These are phyloP conservation scores for Callopanchax toddi DNA, from an alignment of 2,113 vertebrate genomes.

Conservation along the genomic window DNA sequence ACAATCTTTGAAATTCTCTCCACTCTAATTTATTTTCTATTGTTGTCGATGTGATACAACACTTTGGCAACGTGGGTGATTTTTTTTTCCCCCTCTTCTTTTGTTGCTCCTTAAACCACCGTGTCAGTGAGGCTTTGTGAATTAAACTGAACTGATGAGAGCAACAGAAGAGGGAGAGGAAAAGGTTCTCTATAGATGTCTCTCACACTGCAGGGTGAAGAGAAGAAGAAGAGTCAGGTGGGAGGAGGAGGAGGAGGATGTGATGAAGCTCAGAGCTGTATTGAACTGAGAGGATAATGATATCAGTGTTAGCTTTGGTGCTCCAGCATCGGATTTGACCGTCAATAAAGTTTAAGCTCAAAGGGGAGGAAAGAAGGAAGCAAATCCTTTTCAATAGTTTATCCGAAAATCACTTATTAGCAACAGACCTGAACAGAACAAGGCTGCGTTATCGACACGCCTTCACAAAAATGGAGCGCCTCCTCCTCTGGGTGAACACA, in stretches of 20 bases:
- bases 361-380: constrained; percentile 26
- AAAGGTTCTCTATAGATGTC: constrained; percentile 9
- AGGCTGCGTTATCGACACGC: not conserved
- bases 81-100: constrained; percentile 15
- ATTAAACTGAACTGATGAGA: constrained; percentile 34
- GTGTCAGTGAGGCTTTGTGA: constrained; percentile 32
- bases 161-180: not conserved
- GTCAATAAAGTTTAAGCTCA: constrained; percentile 46
- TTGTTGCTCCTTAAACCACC: constrained; percentile 27
- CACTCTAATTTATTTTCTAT: constrained; percentile 26
- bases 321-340: constrained; percentile 29
- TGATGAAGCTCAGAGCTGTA: constrained; percentile 6
- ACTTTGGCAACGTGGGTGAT: constrained; percentile 18
- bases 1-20: constrained; percentile 27
- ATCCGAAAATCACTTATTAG: constrained; percentile 8
- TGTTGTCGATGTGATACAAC: constrained; percentile 29
- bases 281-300: constrained; percentile 45
- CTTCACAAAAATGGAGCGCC: not conserved
- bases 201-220: constrained; percentile 10
- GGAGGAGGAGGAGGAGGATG: not conserved
- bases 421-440: constrained; percentile 15
- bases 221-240: not conserved
- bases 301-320: constrained; percentile 36
- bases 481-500: not conserved
- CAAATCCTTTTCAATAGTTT: constrained; percentile 37